Evolutionary conservation across 2,113 vertebrate species (phyloP), one percentile per base, ranked within the genome.

Genomic region (Arothron firmamentum): DNA sequence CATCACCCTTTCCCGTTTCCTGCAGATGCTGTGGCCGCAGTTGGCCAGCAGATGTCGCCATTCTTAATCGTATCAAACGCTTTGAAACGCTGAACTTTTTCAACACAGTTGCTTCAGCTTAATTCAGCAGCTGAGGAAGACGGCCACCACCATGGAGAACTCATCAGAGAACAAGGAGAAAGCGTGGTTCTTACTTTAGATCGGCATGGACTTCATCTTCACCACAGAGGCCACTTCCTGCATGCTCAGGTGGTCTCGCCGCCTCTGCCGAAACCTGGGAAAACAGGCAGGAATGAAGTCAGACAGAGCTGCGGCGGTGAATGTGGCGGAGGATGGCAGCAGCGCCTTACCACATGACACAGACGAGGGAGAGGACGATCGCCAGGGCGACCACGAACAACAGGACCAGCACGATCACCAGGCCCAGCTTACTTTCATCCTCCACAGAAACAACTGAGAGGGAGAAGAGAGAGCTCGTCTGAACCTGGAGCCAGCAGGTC

Each of bases 161-260:
- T n/a, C n/a, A n/a, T n/a, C n/a, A n/a, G n/a, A n/a, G n/a, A n/a
- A n/a, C 11, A 38, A n/a, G 15, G 52, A 17, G 18, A 51, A 48
- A 23, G 7, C 17, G 51, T 46, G 50, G 38, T 11, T 57, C 83
- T 89, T 46, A 85, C 84, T 42, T 88, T 87, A 92, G 69, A 92
- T 86, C 38, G 85, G 88, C 75, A 92, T 68, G 66, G 89, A 84
- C 87, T 92, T 92, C 90, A 92, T 90, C 81, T 91, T 91, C 77
- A 92, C 85, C 90, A 91, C 89, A 10, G 87, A 90, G 65, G 83
- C 81, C 61, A 91, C 78, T 80, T 92, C 89, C 56, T 92, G 90
- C 77, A 89, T 91, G 64, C 82, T 90, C 62, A 74, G 67, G 51
- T 85, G 84, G 59, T 86, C 74, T 10, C 59, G 81, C 64, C 80